A percentile compares a stretch with the other conserved stretches of the same genome.
Evolutionary conservation across 2,888 invertebrate genomes (phyloP).

Genomic region (Cephus sareptanus): DNA sequence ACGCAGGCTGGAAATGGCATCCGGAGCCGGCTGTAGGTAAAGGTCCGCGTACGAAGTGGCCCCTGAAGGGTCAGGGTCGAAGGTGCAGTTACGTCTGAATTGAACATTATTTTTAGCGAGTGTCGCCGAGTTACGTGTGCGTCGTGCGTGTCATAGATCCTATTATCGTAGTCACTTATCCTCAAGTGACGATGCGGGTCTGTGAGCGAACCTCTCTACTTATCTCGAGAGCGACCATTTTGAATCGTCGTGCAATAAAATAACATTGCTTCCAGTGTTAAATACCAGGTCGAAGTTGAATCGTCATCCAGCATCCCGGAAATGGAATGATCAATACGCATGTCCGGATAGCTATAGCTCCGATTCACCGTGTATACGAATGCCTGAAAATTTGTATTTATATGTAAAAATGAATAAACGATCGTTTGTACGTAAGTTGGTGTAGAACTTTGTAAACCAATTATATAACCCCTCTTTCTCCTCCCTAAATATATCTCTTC

Average conservation of each 20-base stretch:
- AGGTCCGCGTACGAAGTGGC: neutral
- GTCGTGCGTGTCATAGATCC: constrained; percentile 44
- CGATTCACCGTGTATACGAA: neutral
- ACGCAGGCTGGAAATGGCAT: constrained; percentile 44
- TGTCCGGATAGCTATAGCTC: too few species aligned
- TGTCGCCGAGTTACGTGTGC: constrained; percentile 34
- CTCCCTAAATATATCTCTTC: neutral
- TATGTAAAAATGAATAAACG: too few species aligned
- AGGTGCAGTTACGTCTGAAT: constrained; percentile 48
- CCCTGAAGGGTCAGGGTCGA: constrained; percentile 45
- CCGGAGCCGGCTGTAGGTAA: constrained; percentile 14
- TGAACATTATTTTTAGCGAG: constrained; percentile 53
- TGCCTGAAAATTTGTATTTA: neutral
- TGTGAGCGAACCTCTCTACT: neutral
- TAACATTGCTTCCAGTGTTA: neutral
- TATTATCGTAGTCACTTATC: constrained; percentile 53
- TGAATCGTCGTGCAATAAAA: neutral
- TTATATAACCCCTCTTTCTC: neutral
- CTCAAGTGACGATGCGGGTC: constrained; percentile 44
- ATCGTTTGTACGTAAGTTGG: neutral
- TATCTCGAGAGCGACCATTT: neutral
- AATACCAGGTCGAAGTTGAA: neutral
- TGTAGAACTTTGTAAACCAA: neutral
- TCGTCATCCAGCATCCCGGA: neutral
- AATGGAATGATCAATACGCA: neutral